These are phyloP conservation scores for Amphiprion ocellaris DNA, from an alignment of 2,113 vertebrate genomes.

Conservation along the genomic window DNA sequence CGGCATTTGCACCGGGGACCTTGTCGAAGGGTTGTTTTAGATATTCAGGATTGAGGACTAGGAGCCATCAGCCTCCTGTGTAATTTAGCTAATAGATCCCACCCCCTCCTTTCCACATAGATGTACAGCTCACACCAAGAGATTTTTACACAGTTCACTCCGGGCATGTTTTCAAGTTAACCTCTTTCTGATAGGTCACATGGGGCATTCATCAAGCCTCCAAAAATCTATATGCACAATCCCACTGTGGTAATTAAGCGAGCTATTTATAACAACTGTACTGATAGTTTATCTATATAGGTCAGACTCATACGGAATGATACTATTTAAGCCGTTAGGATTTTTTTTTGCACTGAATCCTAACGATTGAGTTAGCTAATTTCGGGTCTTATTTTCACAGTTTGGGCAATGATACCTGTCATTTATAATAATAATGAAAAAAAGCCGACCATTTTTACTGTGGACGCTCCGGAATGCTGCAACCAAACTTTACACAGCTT, in stretches of 20 bases:
- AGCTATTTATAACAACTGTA: constrained; percentile 49
- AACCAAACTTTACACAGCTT: too few species aligned
- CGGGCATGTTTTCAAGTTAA: constrained; percentile 37
- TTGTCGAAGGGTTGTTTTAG: constrained; percentile 33
- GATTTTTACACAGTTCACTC: constrained; percentile 12
- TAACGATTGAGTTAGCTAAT: neutral
- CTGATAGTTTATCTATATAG: constrained; percentile 46
- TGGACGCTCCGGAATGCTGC: too few species aligned
- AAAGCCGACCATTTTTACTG: too few species aligned
- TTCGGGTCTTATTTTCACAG: neutral
- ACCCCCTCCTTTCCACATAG: constrained; percentile 9
- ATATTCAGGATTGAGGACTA: constrained; percentile 29
- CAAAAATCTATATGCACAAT: constrained; percentile 24
- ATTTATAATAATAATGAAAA: neutral
- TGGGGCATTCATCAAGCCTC: neutral
- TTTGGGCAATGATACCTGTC: neutral
- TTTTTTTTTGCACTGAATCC: neutral
- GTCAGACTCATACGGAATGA: constrained; percentile 27
- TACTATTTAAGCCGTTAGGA: constrained; percentile 8
- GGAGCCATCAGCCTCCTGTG: constrained; percentile 48
- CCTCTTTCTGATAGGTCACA: constrained; percentile 46
- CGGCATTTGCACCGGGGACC: constrained; percentile 46
- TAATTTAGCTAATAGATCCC: constrained; percentile 68
- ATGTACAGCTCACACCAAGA: neutral
- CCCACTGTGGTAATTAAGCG: constrained; percentile 33